A percentile compares a stretch with the other conserved stretches of the same genome.
Evolutionary conservation across 2,888 invertebrate genomes (phyloP).

Genomic region (Chaetoderma sp.): DNA sequence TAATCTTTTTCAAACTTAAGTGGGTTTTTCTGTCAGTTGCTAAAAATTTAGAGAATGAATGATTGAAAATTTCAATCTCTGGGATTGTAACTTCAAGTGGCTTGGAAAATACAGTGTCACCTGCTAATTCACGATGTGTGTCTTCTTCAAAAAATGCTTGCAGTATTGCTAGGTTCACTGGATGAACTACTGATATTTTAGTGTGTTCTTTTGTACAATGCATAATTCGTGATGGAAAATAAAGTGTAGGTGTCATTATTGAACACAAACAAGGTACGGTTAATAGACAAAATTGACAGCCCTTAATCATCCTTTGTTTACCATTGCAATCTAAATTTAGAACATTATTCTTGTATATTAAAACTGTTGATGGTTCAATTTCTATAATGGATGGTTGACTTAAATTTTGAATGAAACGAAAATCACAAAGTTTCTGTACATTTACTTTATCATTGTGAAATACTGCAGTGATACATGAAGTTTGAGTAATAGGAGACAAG

Average conservation of each 20-base stretch:
- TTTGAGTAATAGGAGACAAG: neutral
- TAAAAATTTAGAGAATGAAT: conserved; percentile 26
- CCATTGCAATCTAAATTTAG: conserved; percentile 12
- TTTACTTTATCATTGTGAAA: conserved; percentile 5
- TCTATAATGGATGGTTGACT: conserved; percentile 21
- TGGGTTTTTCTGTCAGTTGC: conserved; percentile 25
- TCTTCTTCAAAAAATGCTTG: conserved; percentile 28
- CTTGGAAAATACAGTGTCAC: conserved; percentile 18
- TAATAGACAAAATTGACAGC: conserved; percentile 27
- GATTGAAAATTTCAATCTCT: conserved; percentile 17
- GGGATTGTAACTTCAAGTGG: conserved; percentile 21
- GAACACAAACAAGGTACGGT: conserved; percentile 19
- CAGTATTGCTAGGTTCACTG: conserved; percentile 24
- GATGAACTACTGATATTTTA: conserved; percentile 19
- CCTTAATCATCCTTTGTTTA: conserved; percentile 15
- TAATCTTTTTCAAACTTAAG: conserved; percentile 27
- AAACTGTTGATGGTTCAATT: conserved; percentile 4
- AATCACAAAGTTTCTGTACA: conserved; percentile 7
- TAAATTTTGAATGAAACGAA: conserved; percentile 4
- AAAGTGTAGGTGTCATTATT: conserved; percentile 3
- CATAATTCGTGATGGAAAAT: conserved; percentile 11
- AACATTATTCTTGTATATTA: conserved; percentile 9
- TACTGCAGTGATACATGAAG: conserved; percentile 4
- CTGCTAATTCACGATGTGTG: conserved; percentile 7
- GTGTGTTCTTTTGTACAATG: conserved; percentile 10